Evolutionary conservation across 1,140 invertebrate species (phyloP), one percentile per base, ranked within the genome.

Genomic region (Hycleus phaleratus): DNA sequence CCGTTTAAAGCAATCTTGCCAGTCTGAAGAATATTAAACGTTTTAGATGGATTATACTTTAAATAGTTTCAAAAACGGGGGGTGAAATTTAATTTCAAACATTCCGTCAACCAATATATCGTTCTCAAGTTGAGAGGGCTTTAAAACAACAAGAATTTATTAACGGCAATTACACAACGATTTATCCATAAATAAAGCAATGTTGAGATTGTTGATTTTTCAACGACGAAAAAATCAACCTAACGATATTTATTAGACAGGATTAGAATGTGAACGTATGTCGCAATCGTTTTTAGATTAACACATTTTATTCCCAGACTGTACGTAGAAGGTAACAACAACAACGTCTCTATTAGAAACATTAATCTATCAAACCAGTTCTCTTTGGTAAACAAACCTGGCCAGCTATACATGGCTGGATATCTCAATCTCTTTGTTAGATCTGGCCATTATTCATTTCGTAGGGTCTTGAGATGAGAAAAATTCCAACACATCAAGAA

Each of bases 1-100:
- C 53, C 65, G 63, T 67, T 67, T 65, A 61, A 63, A 62, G 65
- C 65, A 64, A 67, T 67, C 65, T 64, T 63, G 62, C 54, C 61
- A 61, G 65, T 62, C 63, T 67, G 56, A 56, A 57, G 63, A 60
- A 67, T 67, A 67, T 67, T 67, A 67, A 58, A 58, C 59, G 59
- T 65, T 65, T 62, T 55, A 38, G 60, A 67, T 59, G 63, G 65
- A 67, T 67, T 65, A 67, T 49, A 57, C 56, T 62, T 53, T 55
- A 50, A 65, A 61, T 40, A 46, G 32, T 42, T 42, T 42, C 10
- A 9, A 11, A 10, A 42, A 42, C 3, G 40, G 52, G 44, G 48
- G 57, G 57, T 39, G n/a, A 53, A 62, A 62, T 62, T 59, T 62
- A 52, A 62, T 62, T 62, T 58, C 42, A 52, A 58, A 59, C 50